A percentile compares a stretch with the other conserved stretches of the same genome.
These are phyloP conservation scores for Gambelia wislizenii DNA, from an alignment of 2,797 vertebrate species.

Conservation along the genomic window DNA sequence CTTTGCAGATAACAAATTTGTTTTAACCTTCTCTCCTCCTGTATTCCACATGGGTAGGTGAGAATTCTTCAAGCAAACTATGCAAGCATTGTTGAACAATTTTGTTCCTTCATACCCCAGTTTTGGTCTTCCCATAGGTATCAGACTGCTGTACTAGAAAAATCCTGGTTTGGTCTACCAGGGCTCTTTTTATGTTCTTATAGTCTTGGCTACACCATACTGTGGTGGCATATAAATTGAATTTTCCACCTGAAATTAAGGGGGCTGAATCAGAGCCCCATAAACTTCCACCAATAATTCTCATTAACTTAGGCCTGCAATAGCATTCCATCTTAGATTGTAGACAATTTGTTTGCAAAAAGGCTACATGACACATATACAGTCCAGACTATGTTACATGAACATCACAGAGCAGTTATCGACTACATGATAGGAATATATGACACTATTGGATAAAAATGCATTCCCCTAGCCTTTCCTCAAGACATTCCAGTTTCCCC, in stretches of 20 bases:
- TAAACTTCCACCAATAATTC: not conserved
- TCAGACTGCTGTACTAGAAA: not conserved
- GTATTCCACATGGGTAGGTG: not conserved
- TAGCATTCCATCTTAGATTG: not conserved
- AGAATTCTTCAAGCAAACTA: not conserved
- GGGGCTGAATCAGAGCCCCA: not conserved
- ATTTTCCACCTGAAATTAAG: not conserved
- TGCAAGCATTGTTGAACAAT: not conserved
- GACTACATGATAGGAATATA: not conserved
- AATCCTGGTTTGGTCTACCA: not conserved
- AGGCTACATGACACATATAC: not conserved
- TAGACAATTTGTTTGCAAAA: not conserved
- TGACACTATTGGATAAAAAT: conserved; percentile 8
- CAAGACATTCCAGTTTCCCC: not conserved
- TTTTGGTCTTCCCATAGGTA: not conserved
- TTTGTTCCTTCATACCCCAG: not conserved
- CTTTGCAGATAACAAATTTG: not conserved
- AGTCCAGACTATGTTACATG: not conserved
- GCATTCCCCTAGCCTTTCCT: not conserved
- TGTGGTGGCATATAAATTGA: not conserved
- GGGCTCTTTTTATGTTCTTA: not conserved
- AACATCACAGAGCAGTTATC: not conserved
- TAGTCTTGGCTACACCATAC: not conserved
- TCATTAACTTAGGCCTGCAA: not conserved
- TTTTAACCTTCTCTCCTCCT: not conserved